Base-by-base conservation (phyloP, 1,140 invertebrate species). In the Chelonus insularis region DNA sequence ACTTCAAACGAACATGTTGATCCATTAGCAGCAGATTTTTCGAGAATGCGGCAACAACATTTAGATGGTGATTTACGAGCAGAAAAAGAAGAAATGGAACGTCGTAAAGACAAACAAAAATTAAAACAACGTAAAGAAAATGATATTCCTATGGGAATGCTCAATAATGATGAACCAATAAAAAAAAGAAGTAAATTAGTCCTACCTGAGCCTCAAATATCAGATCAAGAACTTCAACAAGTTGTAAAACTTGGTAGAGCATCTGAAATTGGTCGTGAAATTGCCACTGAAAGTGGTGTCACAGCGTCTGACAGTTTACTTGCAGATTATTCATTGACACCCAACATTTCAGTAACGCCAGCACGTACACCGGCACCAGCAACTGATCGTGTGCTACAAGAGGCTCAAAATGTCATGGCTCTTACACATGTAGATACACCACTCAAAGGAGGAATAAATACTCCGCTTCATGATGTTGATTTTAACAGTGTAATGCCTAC, bases 351-450 rank as follows among this genome's bases (percentile, higher is more conserved):
- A 11, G 85, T 88, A 29, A 97, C 96, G 6, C 92, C 95, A 3
- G 25, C 25, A 4, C 84, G 95, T 58, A 97, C 95, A 1, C 94
- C 95, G 0, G 89, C 92, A 1, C 25, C 25, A 29, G 86, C 86
- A 37, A 39, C 83, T 78, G 74, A 91, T 83, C 83, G 87, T 60
- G 88, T 91, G 57, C 83, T 95, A 63, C 88, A 97, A 87, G 97
- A 99, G 82, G 96, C 97, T 0, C 96, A 99, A 77, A 98, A 99
- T 78, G 92, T 99, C 57, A 97, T 99, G 92, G 97, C 97, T 3
- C 78, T 99, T 4, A 95, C 93, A 0, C 95, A 99, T 75, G 95
- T 97, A 0, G 97, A 99, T 70, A 99, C 97, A 0, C 97, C 97
- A 8, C 79, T 99, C 0, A 98, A 98, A 80, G 92, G 97, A 41